Percentiles rank a stretch among this genome's conserved stretches.
Evolutionary conservation across 2,797 vertebrate species (phyloP).

Genomic region (Poeciliopsis presidionis): DNA sequence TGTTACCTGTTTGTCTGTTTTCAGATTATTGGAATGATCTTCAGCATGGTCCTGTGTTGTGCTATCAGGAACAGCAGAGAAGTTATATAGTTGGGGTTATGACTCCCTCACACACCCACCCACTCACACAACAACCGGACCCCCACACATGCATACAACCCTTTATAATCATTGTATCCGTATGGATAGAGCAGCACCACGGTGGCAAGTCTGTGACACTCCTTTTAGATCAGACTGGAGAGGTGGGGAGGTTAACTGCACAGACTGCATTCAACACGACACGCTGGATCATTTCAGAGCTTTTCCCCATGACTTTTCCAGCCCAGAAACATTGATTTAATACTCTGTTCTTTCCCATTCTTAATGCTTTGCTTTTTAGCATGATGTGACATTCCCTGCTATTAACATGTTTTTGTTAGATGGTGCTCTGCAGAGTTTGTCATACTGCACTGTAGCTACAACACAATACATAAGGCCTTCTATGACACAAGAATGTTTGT

Average conservation of each 20-base stretch:
- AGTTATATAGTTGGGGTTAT: slow-evolving; percentile 83
- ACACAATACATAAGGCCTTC: slow-evolving; percentile 36
- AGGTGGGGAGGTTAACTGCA: slow-evolving; percentile 25
- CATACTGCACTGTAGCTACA: slow-evolving; percentile 9
- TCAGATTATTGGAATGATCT: slow-evolving; percentile 97
- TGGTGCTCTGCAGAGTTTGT: slow-evolving; percentile 24
- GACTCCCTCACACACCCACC: slow-evolving; percentile 3
- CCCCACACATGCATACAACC: slow-evolving; percentile 19
- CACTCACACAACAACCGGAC: slow-evolving; percentile 34
- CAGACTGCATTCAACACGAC: slow-evolving; percentile 49
- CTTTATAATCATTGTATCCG: slow-evolving; percentile 44
- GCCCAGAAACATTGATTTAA: slow-evolving; percentile 39
- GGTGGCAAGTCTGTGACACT: slow-evolving; percentile 30
- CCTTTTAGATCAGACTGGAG: slow-evolving; percentile 31
- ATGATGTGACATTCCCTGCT: slow-evolving; percentile 49
- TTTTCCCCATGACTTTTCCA: slow-evolving; percentile 43
- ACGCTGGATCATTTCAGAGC: slow-evolving; percentile 54
- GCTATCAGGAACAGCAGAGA: slow-evolving; percentile 93
- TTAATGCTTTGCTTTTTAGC: slow-evolving; percentile 34
- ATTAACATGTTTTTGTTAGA: slow-evolving; percentile 36
- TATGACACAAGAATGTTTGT: slow-evolving; percentile 55
- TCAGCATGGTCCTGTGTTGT: slow-evolving; percentile 98
- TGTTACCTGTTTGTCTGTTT: slow-evolving; percentile 18
- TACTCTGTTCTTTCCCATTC: slow-evolving; percentile 22
- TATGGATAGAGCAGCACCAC: slow-evolving; percentile 45